Evolutionary conservation across 2,797 vertebrate genomes (phyloP).

Genomic region (Bryconaethiops microstoma): DNA sequence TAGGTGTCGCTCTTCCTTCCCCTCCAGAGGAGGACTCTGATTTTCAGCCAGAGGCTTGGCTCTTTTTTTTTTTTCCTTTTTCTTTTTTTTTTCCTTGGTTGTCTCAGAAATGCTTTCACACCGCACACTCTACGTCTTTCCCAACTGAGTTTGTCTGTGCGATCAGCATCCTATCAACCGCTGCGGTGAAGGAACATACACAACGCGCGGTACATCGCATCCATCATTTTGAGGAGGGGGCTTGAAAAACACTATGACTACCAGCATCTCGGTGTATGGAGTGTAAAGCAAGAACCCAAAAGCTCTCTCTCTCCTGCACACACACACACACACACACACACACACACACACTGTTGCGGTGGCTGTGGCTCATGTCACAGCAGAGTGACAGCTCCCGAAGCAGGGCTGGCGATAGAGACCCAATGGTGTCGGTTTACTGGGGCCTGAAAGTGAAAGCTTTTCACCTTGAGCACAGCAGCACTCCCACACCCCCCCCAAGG

Average conservation of each 20-base stretch:
- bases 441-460: conserved; percentile 62
- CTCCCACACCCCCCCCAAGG: conserved; percentile 41
- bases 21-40: conserved; percentile 46
- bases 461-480: conserved; percentile 61
- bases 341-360: conserved; percentile 59
- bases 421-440: conserved; percentile 67
- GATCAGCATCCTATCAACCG: conserved; percentile 35
- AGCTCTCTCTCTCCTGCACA: conserved; percentile 17
- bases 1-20: conserved; percentile 81
- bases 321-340: conserved; percentile 24
- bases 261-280: neutral
- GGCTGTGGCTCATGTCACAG: conserved; percentile 71
- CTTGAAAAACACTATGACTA: neutral
- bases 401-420: conserved; percentile 64
- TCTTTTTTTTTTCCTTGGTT: conserved; percentile 8
- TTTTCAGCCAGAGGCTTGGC: conserved; percentile 19
- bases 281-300: conserved; percentile 12
- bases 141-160: conserved; percentile 2
- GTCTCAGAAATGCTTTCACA: conserved; percentile 44
- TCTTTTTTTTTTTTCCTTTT: conserved; percentile 7
- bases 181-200: conserved; percentile 25
- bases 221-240: neutral
- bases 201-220: conserved; percentile 36
- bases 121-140: neutral
- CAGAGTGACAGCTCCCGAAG: conserved; percentile 62